Evolutionary conservation across 2,888 invertebrate genomes (phyloP), one percentile per base, ranked within the genome.

Genomic region (Drosophila monieri): DNA sequence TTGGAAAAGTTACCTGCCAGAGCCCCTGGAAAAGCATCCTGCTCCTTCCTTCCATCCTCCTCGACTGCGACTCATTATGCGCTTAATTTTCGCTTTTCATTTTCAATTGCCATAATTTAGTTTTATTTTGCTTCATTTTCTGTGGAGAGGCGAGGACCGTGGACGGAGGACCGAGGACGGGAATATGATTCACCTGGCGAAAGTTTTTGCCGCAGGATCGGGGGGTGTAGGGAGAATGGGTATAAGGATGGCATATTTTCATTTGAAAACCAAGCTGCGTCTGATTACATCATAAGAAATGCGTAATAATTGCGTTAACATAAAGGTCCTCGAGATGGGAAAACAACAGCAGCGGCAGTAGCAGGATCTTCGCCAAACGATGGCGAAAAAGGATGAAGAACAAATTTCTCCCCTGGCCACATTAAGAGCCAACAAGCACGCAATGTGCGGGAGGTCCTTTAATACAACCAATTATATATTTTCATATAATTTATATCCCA

Each of bases 101-200:
- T 90, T 89, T 90, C 87, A 90, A 89, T 89, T 88, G 88, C 88
- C 85, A 80, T 84, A 88, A 88, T 84, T 86, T 84, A 81, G 78
- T 84, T 89, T 88, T 81, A 85, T 88, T 84, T 86, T 80, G 76
- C 75, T 76, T 80, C 85, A 86, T 86, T 80, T 84, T 78, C 71
- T 55, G 55, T 55, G 39, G 46, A 46, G 35, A 23, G 15, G 12
- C 21, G 1, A 9, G 12, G n/a, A n/a, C n/a, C n/a, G n/a, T n/a
- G n/a, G n/a, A n/a, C n/a, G n/a, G n/a, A n/a, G n/a, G n/a, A n/a
- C n/a, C 21, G 1, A 6, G 12, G n/a, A 5, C 9, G 12, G 30
- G 10, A 10, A 14, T 15, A 30, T 18, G 59, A 14, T 52, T 54
- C 44, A 35, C 69, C 67, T 68, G 56, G 66, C 52, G 30, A 65